These are phyloP conservation scores for Scolopax bukidnonensis DNA, from an alignment of 2,797 vertebrate species.

Conservation along the genomic window DNA sequence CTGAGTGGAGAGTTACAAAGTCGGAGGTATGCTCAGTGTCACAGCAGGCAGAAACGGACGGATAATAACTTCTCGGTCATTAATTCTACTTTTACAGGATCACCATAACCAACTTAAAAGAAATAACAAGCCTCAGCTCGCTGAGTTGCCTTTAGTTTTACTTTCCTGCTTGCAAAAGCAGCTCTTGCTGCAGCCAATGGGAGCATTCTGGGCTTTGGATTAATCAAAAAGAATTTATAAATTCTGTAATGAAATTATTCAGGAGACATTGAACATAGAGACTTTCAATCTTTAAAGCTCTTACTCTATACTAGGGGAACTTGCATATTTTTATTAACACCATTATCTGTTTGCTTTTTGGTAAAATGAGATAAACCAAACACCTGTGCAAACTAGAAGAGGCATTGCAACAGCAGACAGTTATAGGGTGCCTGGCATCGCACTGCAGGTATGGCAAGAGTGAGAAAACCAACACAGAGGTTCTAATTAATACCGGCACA, in stretches of 20 bases:
- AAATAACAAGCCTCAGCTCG: slow-evolving; percentile 14
- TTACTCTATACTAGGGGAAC: neutral
- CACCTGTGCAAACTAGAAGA: neutral
- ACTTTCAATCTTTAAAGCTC: neutral
- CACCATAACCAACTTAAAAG: neutral
- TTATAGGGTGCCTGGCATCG: neutral
- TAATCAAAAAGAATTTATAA: neutral
- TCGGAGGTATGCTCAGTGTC: neutral
- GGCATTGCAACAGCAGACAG: neutral
- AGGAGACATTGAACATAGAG: neutral
- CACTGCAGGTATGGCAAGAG: neutral
- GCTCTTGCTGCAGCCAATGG: neutral
- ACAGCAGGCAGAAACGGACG: neutral
- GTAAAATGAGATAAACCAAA: neutral
- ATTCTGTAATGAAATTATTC: neutral
- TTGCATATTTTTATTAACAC: neutral
- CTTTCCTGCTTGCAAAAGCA: neutral
- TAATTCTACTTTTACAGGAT: neutral
- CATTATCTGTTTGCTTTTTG: neutral
- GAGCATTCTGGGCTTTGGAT: neutral
- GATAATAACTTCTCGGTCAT: neutral
- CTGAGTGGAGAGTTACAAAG: neutral
- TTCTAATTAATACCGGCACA: neutral
- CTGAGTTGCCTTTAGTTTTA: neutral
- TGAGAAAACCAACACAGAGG: neutral